phyloP scores from a whole-genome alignment of 2,888 invertebrate genomes.

The Apamea sordens region DNA sequence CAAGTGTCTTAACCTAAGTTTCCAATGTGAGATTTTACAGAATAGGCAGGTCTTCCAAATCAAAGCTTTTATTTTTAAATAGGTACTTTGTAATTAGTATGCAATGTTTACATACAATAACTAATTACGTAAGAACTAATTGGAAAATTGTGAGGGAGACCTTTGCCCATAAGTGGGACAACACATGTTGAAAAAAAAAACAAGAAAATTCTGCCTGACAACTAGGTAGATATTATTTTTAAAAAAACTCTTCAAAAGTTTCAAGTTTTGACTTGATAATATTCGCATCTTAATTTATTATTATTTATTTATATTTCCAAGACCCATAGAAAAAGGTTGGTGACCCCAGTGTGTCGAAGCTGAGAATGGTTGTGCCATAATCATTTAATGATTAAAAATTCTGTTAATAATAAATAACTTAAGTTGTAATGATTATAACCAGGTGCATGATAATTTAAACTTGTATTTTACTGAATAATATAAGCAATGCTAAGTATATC shows the following conservation, averaged over 20 bases:
- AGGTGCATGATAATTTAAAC: conserved; percentile 15
- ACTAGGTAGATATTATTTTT: neutral
- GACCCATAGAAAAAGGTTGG: neutral
- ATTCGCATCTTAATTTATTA: neutral
- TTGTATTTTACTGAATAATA: neutral
- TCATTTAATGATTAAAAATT: conserved; percentile 38
- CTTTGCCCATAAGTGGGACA: neutral
- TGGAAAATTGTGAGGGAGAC: too few relatives aligned
- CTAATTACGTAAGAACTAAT: neutral
- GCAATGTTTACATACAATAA: neutral
- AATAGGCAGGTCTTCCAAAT: neutral
- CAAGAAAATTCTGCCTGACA: neutral
- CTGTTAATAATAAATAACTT: neutral
- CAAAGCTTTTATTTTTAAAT: neutral
- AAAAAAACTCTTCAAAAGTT: neutral
- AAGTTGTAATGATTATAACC: conserved; percentile 4
- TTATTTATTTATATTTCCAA: neutral
- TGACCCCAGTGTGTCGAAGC: neutral
- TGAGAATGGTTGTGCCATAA: conserved; percentile 46
- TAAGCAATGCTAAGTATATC: neutral
- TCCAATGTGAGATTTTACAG: neutral
- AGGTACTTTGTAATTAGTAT: neutral
- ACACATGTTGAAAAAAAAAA: neutral
- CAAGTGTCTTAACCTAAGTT: neutral
- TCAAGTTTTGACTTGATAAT: neutral